These are phyloP conservation scores for Drosophila littoralis DNA, from an alignment of 1,140 invertebrate genomes.

Conservation along the genomic window DNA sequence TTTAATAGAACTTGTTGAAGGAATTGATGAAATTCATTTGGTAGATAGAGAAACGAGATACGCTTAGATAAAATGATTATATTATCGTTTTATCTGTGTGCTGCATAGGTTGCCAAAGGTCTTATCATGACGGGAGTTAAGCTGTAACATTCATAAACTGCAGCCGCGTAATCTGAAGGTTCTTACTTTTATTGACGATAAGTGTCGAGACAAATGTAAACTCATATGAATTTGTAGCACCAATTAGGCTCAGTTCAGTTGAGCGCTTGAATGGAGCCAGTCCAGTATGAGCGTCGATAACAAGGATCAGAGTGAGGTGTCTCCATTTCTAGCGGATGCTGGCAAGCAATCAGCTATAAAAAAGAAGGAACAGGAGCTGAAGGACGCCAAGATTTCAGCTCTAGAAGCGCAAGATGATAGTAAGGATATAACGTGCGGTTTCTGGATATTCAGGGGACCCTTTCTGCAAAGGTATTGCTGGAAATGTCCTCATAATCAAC, in stretches of 20 bases:
- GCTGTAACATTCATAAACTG: constrained; percentile 17
- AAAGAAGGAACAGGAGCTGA: background rate
- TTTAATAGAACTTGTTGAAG: background rate
- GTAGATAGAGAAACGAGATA: background rate
- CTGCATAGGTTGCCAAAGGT: background rate
- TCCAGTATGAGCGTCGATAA: constrained; percentile 20
- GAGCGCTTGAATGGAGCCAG: background rate
- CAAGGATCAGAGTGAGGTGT: constrained; percentile 22
- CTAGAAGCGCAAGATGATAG: constrained; percentile 25
- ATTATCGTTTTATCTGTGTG: background rate
- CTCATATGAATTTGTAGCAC: constrained; percentile 5
- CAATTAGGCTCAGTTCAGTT: constrained; percentile 19
- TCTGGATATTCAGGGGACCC: constrained; percentile 86
- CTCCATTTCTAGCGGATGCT: constrained; percentile 23
- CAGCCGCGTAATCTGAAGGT: constrained; percentile 24
- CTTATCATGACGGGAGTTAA: constrained; percentile 19
- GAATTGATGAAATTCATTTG: background rate
- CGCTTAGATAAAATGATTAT: background rate
- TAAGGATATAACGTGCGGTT: constrained; percentile 87
- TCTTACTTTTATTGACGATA: constrained; percentile 23
- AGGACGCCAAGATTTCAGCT: background rate
- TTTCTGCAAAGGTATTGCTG: constrained; percentile 85
- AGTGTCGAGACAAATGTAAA: constrained; percentile 23
- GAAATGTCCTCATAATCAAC: background rate
- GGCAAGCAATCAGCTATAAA: background rate